Evolutionary conservation across 2,797 vertebrate species (phyloP), one percentile per base, ranked within the genome.

Genomic region (Pampus argenteus): DNA sequence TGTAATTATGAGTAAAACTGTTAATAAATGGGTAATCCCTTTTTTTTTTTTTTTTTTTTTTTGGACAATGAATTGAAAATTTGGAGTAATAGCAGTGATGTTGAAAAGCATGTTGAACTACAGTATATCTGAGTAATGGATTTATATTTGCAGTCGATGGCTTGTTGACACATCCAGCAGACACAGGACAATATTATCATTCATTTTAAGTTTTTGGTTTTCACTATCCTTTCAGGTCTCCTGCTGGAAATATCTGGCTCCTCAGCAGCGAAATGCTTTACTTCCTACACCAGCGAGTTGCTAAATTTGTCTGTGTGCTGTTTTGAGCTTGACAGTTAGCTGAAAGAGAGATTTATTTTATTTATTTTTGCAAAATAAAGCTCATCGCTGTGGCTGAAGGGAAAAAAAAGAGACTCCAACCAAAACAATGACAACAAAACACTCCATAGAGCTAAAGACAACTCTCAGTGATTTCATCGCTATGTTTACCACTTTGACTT

Each of bases 361-460:
- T n/a, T n/a, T n/a, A n/a, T n/a, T 61, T 62, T 56, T 6, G 3
- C 25, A 26, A 11, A 31, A 61, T 51, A 62, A 26, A 31, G 55
- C 54, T 65, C 45, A 58, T 38, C 51, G 71, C 45, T 64, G 69
- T 0, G 9, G 38, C 14, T 45, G 25, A 80, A 74, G 68, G 55
- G 20, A 63, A 38, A 40, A 28, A 31, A 42, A 78, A 28, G 42
- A 54, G 34, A 71, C 20, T 40, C 20, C n/a, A 67, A 77, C 48
- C 34, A 68, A 66, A 73, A 38, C 52, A 59, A 56, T 66, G 66
- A 61, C 66, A 68, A 61, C 78, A 61, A 62, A 75, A 69, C 1
- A 31, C 63, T 45, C 23, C 60, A 66, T 62, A 38, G 51, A 31
- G 45, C n/a, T n/a, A n/a, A n/a, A n/a, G n/a, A n/a, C n/a, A n/a